Evolutionary conservation across 1,140 invertebrate species (phyloP).

Genomic region (Anadara kagoshimensis): DNA sequence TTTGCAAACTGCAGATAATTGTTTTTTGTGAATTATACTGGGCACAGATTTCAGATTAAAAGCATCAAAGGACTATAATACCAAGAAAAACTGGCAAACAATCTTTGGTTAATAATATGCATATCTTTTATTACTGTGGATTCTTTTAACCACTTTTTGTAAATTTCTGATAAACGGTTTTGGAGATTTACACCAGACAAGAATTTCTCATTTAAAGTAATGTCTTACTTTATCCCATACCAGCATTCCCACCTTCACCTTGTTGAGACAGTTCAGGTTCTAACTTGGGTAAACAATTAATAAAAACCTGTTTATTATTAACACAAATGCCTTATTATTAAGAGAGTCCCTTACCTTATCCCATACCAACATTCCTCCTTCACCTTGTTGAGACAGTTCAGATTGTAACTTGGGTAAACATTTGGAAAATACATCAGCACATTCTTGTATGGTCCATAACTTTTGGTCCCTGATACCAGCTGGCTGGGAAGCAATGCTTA

Average conservation of each 20-base stretch:
- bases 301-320: too few relatives aligned
- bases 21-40: too few relatives aligned
- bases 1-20: too few relatives aligned
- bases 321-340: too few relatives aligned
- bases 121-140: too few relatives aligned
- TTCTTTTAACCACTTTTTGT: too few relatives aligned
- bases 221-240: conserved; percentile 91
- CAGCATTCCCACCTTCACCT: conserved; percentile 81
- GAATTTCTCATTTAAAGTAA: neutral
- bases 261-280: conserved; percentile 77
- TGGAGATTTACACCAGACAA: too few relatives aligned
- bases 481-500: too few relatives aligned
- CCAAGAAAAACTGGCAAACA: too few relatives aligned
- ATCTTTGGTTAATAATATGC: too few relatives aligned
- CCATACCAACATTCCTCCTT: conserved; percentile 87
- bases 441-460: conserved; percentile 87
- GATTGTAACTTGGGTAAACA: conserved; percentile 83
- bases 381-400: conserved; percentile 76
- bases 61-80: too few relatives aligned
- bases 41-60: neutral
- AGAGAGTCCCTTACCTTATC: conserved; percentile 91
- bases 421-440: conserved; percentile 83
- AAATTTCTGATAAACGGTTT: too few relatives aligned
- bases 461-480: conserved; percentile 82
- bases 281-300: conserved; percentile 81